Percentiles rank a stretch among this genome's conserved stretches.
These are phyloP conservation scores for Rachycentron canadum DNA, from an alignment of 2,797 vertebrate genomes.

Conservation along the genomic window DNA sequence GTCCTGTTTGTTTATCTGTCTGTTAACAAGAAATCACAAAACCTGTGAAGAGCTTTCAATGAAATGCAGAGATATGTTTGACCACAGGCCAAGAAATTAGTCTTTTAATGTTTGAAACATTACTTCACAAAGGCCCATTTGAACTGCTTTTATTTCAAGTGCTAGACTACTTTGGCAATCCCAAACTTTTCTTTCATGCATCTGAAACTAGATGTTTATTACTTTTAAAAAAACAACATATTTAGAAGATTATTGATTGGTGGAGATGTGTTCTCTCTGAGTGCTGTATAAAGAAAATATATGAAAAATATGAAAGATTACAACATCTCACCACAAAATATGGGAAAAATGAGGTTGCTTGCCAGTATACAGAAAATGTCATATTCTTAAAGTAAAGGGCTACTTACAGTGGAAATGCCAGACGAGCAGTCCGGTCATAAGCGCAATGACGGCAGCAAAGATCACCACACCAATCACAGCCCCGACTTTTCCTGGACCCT, in stretches of 20 bases:
- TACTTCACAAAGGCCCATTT: no score
- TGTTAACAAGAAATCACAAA: neutral
- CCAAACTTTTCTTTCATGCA: no score
- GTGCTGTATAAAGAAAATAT: no score
- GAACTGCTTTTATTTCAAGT: neutral
- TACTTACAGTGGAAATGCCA: slow-evolving; percentile 97
- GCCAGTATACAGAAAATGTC: neutral
- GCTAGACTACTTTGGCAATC: neutral
- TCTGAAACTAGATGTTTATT: neutral
- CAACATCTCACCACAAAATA: no score
- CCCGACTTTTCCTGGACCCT: slow-evolving; percentile 78
- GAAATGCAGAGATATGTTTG: neutral
- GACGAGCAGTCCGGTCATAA: slow-evolving; percentile 88
- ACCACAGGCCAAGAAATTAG: neutral
- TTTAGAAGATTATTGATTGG: neutral
- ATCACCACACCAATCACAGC: slow-evolving; percentile 74
- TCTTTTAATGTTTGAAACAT: neutral
- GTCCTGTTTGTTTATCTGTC: neutral
- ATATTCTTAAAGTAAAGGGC: neutral
- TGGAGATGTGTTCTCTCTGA: no score
- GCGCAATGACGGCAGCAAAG: slow-evolving; percentile 79
- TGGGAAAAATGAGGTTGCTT: neutral
- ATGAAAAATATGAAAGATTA: no score
- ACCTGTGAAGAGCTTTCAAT: neutral
- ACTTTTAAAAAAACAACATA: neutral